Evolutionary conservation across 2,113 vertebrate species (phyloP), one percentile per base, ranked within the genome.

Genomic region (Passer montanus): DNA sequence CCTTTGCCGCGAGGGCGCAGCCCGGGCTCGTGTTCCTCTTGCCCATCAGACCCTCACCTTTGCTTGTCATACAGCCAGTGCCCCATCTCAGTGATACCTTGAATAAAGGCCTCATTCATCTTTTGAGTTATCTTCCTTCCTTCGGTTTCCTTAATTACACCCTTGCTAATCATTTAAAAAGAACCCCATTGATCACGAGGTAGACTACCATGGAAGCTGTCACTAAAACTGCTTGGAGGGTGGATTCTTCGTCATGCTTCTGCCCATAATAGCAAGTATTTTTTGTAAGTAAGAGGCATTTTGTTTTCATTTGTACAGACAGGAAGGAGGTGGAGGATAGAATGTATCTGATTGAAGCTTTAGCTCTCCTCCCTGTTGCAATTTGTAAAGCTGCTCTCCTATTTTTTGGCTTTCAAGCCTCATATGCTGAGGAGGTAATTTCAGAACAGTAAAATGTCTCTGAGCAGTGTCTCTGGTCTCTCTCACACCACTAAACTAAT

Each of bases 1-100:
- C 41, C 43, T 78, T 81, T 63, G 78, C 49, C 0, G 0, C 73
- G 7, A 43, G 43, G 33, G 19, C 2, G 0, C 43, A 44, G 13
- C 23, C 12, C 58, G 70, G 87, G 39, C 47, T 89, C 2, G 0
- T 17, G 47, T 70, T 94, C 66, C n/a, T 0, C 62, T 72, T 46
- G 23, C 50, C 87, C 66, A 35, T 19, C 58, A 56, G 39, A 87
- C 52, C 43, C 33, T 78, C 43, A 27, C 46, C 69, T 78, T 84
- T 60, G 21, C 47, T 58, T 70, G 24, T 37, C 41, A 66, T 44
- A 50, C 15, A 53, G 30, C 70, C 43, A 35, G 39, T 70, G 52
- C 39, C 67, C 7, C 44, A 49, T 64, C 79, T 81, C 90, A 30
- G 37, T 72, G 81, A 33, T 75, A 58, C 13, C 43, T 58, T 31